Evolutionary conservation across 1,140 invertebrate genomes (phyloP), one percentile per base, ranked within the genome.

Genomic region (Calliopsis andreniformis): DNA sequence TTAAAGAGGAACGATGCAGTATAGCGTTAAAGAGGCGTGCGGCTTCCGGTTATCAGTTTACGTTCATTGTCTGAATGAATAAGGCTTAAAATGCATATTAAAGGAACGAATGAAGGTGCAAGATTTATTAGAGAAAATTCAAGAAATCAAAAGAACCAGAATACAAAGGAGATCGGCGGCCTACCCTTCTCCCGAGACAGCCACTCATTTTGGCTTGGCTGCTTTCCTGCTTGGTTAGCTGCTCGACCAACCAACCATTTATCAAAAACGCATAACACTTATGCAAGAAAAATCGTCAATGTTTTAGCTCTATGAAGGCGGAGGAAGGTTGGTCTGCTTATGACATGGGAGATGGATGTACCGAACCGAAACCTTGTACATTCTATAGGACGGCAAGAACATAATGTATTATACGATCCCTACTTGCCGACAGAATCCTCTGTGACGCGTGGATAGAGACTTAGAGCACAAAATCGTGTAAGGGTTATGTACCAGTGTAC

Each of bases 241-340:
- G 64, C 53, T 49, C 69, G 59, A 42, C 76, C 69, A 64, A 62
- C 49, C 45, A 53, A 79, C 80, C 86, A 86, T 87, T 87, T 85
- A 87, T 87, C 86, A 87, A 86, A 87, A 84, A 82, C 78, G 83
- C 82, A 58, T 82, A 87, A 87, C 86, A 87, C 83, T 83, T 86
- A 87, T 87, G 86, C 85, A 85, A 87, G 86, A 87, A 87, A 87
- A 87, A 87, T 87, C 85, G 86, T 86, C 86, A 79, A 87, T 87
- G 86, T 87, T 86, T 85, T 83, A 86, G 84, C 70, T 82, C 47
- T 72, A 49, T 39, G 61, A 39, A 76, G n/a, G 79, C 64, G 72
- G 76, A 73, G 73, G 72, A 71, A 64, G 67, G 78, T 58, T 78
- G 79, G 85, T 63, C 75, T 88, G 87, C 79, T 80, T 80, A 81